Base-by-base conservation (phyloP, 1,140 invertebrate species). In the Diachasma alloeum region DNA sequence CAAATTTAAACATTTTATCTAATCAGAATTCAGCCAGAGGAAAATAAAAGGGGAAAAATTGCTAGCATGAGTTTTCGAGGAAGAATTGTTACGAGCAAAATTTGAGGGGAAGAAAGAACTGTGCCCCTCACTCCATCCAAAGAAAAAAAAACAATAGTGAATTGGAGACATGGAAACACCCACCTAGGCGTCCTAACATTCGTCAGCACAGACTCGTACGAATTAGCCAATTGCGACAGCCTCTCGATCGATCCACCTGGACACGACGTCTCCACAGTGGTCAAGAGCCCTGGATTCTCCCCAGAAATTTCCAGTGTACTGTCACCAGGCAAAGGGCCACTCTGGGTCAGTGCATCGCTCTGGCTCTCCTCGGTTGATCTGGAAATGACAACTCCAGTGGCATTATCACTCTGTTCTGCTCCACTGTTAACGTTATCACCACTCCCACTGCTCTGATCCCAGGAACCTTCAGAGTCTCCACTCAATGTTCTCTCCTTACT, bases 161-260 rank as follows among this genome's bases (percentile, higher is more conserved):
- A 42, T 42, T 11, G 9, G 13, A 42, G 39, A 6, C 39, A 42
- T 42, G 48, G 24, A 56, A 31, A 31, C 19, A 87, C 85, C 78
- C 72, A 90, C 89, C 87, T 87, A 77, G 86, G 74, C 56, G 74
- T 72, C 68, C 81, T 85, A 15, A 89, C 80, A 59, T 86, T 84
- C 6, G 80, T 77, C 24, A 89, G 79, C n/a, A 88, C 81, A 0
- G 89, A 90, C 77, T 82, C 81, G 76, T 89, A 89, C 73, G 86
- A 83, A 69, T 73, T 59, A 19, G 82, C 22, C 0, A 42, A 39
- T 31, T 44, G 44, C 0, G 44, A n/a, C 39, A 31, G 36, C 19
- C 22, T 24, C 13, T 71, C 46, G 36, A 24, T 37, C 15, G 66
- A 44, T 69, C 42, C 13, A 48, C 53, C 69, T 63, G 17, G 19